Evolutionary conservation across 2,888 invertebrate species (phyloP).

Genomic region (Pandemis heparana): DNA sequence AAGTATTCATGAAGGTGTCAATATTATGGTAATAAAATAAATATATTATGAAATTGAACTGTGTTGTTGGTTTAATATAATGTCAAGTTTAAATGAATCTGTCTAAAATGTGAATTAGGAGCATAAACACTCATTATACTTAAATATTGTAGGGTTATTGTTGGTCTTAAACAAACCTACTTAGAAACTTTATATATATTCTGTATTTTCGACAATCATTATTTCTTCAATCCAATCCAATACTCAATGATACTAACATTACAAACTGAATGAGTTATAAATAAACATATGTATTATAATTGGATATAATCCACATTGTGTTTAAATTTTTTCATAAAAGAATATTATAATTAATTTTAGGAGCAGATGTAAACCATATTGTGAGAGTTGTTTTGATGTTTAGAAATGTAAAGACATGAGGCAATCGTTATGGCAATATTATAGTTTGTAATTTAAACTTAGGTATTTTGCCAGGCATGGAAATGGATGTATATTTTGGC

Average conservation of each 20-base stretch:
- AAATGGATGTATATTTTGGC: constrained; percentile 38
- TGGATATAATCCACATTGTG: constrained; percentile 37
- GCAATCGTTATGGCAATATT: constrained; percentile 41
- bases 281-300: constrained; percentile 28
- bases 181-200: not conserved
- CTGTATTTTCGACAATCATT: constrained; percentile 18
- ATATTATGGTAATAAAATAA: constrained; percentile 51
- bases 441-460: constrained; percentile 29
- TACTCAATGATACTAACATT: constrained; percentile 60
- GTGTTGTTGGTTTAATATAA: constrained; percentile 10
- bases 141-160: constrained; percentile 5
- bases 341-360: constrained; percentile 28
- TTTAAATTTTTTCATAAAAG: constrained; percentile 29
- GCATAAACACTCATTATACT: not conserved
- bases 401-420: constrained; percentile 29
- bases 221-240: constrained; percentile 51
- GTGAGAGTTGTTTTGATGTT: constrained; percentile 29
- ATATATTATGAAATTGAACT: constrained; percentile 48
- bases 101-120: not conserved
- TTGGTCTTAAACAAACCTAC: not conserved
- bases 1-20: constrained; percentile 74
- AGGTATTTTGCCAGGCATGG: constrained; percentile 23
- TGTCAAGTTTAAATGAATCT: not conserved
- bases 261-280: constrained; percentile 23
- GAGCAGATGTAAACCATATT: constrained; percentile 13